These are phyloP conservation scores for Eulithis testata DNA, from an alignment of 2,888 invertebrate species.

Conservation along the genomic window DNA sequence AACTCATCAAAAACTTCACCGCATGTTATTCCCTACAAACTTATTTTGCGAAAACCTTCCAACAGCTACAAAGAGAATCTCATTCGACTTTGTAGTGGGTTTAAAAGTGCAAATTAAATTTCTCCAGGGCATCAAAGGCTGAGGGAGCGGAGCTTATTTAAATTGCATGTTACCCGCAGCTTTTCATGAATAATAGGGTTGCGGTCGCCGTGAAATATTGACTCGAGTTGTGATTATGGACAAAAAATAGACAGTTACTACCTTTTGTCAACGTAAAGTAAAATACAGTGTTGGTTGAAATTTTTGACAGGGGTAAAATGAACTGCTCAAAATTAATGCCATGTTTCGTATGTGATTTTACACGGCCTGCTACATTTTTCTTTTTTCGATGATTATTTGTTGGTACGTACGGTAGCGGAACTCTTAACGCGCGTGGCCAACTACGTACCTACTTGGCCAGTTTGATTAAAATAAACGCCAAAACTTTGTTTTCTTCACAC, in stretches of 20 bases:
- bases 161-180: constrained; percentile 61
- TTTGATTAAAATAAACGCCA: too few relatives aligned
- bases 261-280: too few relatives aligned
- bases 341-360: too few relatives aligned
- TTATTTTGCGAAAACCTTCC: constrained; percentile 18
- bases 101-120: constrained; percentile 73
- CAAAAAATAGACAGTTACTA: constrained; percentile 2
- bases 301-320: too few relatives aligned
- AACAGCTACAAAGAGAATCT: constrained; percentile 44
- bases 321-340: constrained; percentile 14
- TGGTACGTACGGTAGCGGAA: too few relatives aligned
- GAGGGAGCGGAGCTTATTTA: constrained; percentile 56
- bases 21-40: constrained; percentile 13
- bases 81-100: constrained; percentile 51
- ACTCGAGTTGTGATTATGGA: constrained; percentile 10
- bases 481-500: too few relatives aligned
- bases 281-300: too few relatives aligned
- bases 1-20: background rate
- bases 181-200: constrained; percentile 66
- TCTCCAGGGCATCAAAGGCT: constrained; percentile 60
- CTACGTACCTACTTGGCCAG: too few relatives aligned
- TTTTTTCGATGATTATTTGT: too few relatives aligned
- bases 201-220: constrained; percentile 43
- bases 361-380: too few relatives aligned
- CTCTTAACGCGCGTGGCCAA: too few relatives aligned